Conservation (phyloP, 2,797 vertebrate genomes). For the Rhinichthys osculus region DNA sequence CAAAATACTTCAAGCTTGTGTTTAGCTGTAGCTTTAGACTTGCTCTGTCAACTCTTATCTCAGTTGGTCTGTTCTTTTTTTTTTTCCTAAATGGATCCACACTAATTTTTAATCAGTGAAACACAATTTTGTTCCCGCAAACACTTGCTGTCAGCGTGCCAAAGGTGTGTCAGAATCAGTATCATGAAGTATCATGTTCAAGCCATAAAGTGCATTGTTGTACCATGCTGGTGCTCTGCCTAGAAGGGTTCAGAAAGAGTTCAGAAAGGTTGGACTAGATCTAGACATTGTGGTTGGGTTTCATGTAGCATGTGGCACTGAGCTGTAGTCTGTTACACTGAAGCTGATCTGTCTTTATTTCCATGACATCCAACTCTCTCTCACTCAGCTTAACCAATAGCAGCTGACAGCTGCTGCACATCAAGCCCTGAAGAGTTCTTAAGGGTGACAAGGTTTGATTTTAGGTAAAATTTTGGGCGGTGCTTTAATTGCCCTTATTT, state of each 20-base stretch:
- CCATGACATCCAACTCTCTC: slow-evolving; percentile 29
- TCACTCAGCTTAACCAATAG: slow-evolving; percentile 35
- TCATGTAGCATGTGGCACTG: slow-evolving; percentile 48
- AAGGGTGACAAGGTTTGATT: slow-evolving; percentile 17
- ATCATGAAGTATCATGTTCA: slow-evolving; percentile 22
- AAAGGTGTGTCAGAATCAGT: slow-evolving; percentile 10
- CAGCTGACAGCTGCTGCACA: slow-evolving; percentile 46
- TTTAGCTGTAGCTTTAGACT: slow-evolving; percentile 21
- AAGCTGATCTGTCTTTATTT: slow-evolving; percentile 42
- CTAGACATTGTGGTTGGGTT: slow-evolving; percentile 52
- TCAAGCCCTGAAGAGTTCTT: background rate
- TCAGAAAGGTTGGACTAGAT: slow-evolving; percentile 60
- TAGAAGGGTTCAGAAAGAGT: slow-evolving; percentile 56
- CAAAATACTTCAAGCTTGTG: slow-evolving; percentile 18
- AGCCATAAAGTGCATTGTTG: slow-evolving; percentile 21
- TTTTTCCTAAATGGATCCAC: background rate
- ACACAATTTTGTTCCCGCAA: background rate
- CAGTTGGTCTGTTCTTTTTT: background rate
- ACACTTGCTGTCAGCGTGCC: background rate
- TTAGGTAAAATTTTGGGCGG: background rate
- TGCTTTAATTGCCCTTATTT: background rate
- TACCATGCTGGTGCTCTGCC: slow-evolving; percentile 11
- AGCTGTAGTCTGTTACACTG: slow-evolving; percentile 41
- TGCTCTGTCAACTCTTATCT: slow-evolving; percentile 13
- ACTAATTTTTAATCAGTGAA: background rate